Percentiles rank a stretch among this genome's conserved stretches.
Conservation (phyloP, 2,113 vertebrate genomes). For the Melospiza georgiana region DNA sequence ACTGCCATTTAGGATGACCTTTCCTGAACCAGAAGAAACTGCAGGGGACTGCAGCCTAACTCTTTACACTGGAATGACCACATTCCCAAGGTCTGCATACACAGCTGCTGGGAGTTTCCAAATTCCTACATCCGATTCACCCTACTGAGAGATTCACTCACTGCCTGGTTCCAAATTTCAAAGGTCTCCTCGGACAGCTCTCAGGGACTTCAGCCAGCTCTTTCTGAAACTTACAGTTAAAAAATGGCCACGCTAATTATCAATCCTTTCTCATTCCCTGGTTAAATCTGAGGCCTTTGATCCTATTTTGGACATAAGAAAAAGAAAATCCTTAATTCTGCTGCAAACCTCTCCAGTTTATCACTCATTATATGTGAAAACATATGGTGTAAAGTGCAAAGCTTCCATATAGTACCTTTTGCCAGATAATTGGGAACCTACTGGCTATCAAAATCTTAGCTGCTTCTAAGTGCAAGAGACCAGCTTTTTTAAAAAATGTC, state of each 20-base stretch:
- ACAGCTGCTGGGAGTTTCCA: neutral
- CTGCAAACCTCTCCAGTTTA: neutral
- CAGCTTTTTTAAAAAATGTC: neutral
- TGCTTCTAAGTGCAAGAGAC: neutral
- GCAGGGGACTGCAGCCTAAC: neutral
- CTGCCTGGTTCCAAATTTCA: neutral
- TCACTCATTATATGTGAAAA: neutral
- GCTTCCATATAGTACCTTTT: neutral
- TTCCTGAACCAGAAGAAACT: neutral
- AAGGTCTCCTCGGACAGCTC: neutral
- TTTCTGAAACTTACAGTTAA: neutral
- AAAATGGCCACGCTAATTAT: neutral
- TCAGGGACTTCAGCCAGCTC: neutral
- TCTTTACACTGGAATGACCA: neutral
- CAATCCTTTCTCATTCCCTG: neutral
- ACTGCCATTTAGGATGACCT: neutral
- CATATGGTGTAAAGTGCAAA: neutral
- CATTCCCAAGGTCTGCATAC: neutral
- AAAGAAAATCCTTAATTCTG: neutral
- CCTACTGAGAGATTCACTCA: neutral
- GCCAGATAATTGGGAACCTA: neutral
- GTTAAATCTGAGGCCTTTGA: neutral
- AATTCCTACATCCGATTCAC: neutral
- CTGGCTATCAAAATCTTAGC: neutral
- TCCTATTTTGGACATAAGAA: neutral